Conservation (phyloP, 2,888 invertebrate genomes). For the Sphaerophoria taeniata region DNA sequence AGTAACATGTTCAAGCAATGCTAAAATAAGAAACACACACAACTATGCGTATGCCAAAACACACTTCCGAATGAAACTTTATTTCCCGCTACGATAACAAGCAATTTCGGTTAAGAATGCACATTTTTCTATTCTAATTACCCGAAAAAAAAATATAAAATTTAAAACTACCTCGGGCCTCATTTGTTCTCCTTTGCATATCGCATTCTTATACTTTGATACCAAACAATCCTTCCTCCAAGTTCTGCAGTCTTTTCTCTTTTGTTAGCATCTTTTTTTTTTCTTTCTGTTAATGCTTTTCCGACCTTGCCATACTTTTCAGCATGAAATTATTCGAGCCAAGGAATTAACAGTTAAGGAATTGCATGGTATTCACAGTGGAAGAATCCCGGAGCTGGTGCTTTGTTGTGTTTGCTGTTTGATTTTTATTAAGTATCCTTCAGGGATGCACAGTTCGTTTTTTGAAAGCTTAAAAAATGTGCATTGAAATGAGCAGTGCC, state of each 20-base stretch:
- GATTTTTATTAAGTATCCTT: constrained; percentile 49
- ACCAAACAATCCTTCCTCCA: neutral
- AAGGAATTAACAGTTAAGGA: constrained; percentile 37
- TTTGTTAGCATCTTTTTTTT: constrained; percentile 31
- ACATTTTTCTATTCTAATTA: constrained; percentile 74
- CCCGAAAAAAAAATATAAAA: constrained; percentile 74
- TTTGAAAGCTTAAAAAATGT: constrained; percentile 15
- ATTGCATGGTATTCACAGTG: constrained; percentile 16
- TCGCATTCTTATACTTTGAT: constrained; percentile 1
- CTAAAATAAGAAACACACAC: neutral
- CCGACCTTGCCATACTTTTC: constrained; percentile 40
- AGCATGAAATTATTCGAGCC: constrained; percentile 46
- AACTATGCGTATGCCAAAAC: constrained; percentile 35
- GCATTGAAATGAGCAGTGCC: neutral
- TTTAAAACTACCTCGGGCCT: constrained; percentile 72
- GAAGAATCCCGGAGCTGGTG: constrained; percentile 24
- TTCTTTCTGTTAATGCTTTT: constrained; percentile 42
- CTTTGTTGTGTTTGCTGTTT: constrained; percentile 55
- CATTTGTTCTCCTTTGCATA: constrained; percentile 47
- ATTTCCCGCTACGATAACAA: constrained; percentile 73
- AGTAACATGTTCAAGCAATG: constrained; percentile 23
- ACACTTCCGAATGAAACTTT: constrained; percentile 61
- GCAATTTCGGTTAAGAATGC: constrained; percentile 74
- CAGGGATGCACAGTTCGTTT: constrained; percentile 32
- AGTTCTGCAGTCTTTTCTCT: constrained; percentile 35